Conservation (phyloP, 1,140 invertebrate genomes). For the Anagrus nilaparvatae region DNA sequence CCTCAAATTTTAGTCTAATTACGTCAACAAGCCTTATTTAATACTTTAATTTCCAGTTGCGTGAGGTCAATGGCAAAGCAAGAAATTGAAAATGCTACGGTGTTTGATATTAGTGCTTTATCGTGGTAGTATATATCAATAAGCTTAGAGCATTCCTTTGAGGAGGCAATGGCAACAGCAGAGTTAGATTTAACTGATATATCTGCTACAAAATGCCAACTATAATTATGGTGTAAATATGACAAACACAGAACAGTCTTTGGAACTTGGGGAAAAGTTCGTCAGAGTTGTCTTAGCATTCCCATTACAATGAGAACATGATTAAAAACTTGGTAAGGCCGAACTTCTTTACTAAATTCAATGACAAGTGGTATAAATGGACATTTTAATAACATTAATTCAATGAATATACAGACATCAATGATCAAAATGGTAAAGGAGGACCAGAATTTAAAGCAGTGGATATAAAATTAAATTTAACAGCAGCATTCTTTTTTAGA, state of each 20-base stretch:
- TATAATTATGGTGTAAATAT: constrained; percentile 48
- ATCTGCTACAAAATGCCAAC: constrained; percentile 55
- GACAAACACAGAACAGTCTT: constrained; percentile 46
- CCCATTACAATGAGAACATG: constrained; percentile 66
- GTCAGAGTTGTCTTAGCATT: constrained; percentile 84
- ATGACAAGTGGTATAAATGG: constrained; percentile 36
- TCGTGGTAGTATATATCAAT: constrained; percentile 83
- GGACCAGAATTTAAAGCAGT: constrained; percentile 43
- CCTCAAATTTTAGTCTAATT: constrained; percentile 75
- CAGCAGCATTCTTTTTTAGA: constrained; percentile 45
- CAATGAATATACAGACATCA: constrained; percentile 29
- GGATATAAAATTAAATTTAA: constrained; percentile 43
- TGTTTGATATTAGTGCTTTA: constrained; percentile 84
- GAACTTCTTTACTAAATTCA: constrained; percentile 30
- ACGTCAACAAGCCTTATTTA: constrained; percentile 85
- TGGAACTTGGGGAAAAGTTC: constrained; percentile 73
- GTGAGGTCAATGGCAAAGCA: constrained; percentile 56
- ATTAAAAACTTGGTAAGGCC: constrained; percentile 44
- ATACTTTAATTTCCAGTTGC: constrained; percentile 77
- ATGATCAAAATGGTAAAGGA: constrained; percentile 33
- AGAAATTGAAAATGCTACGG: constrained; percentile 70
- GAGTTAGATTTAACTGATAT: constrained; percentile 81
- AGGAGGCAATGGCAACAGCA: constrained; percentile 85
- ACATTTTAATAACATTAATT: constrained; percentile 37
- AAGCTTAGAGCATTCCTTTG: constrained; percentile 83